phyloP scores from a whole-genome alignment of 1,140 invertebrate species.

The Heliconius eleuchia region DNA sequence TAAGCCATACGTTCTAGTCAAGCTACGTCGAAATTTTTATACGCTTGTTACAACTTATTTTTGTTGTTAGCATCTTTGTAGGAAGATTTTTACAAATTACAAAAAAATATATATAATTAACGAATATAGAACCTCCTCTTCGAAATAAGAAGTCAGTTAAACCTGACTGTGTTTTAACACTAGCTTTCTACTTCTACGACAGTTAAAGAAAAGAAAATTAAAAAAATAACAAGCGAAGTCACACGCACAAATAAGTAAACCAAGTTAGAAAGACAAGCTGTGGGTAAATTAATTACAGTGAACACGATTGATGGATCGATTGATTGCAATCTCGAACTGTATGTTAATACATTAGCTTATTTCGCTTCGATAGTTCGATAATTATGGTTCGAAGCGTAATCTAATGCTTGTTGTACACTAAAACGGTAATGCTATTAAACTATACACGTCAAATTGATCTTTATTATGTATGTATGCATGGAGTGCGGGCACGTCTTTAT shows the following conservation, averaged over 20 bases:
- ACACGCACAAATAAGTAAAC: background rate
- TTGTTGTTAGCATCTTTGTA: no score
- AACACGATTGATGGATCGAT: background rate
- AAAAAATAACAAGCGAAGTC: no score
- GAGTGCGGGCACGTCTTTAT: background rate
- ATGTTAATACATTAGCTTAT: slow-evolving; percentile 8
- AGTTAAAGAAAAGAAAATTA: no score
- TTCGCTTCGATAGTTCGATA: slow-evolving; percentile 3
- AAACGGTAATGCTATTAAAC: background rate
- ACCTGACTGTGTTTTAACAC: no score
- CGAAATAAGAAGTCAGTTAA: no score
- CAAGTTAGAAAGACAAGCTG: background rate
- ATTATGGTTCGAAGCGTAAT: background rate
- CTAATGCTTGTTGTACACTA: slow-evolving; percentile 1
- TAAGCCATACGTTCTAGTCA: no score
- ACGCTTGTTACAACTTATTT: no score
- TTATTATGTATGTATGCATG: slow-evolving; percentile 1
- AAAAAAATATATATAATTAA: no score
- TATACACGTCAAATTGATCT: background rate
- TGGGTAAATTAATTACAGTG: slow-evolving; percentile 1
- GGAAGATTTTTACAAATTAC: no score
- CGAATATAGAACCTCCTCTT: no score
- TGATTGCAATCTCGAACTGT: slow-evolving; percentile 3
- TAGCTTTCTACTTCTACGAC: no score
- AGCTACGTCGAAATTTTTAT: no score